Conservation (phyloP, 2,113 vertebrate genomes). For the Neogobius melanostomus region DNA sequence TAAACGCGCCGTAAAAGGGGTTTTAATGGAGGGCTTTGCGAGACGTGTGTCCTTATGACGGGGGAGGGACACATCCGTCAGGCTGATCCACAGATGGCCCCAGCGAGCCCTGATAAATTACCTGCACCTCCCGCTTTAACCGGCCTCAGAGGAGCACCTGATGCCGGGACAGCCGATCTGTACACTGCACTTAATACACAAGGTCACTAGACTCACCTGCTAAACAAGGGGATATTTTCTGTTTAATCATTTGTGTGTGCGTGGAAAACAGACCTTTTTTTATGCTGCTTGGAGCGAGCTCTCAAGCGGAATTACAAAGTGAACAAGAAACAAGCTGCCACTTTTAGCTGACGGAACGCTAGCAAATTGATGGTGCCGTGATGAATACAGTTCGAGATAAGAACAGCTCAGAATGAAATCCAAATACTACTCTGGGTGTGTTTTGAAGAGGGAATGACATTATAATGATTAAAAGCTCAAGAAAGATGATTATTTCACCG, state of each 20-base stretch:
- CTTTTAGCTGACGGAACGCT: too few relatives aligned
- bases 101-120: conserved; percentile 76
- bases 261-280: too few relatives aligned
- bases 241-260: neutral
- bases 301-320: too few relatives aligned
- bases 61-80: conserved; percentile 82
- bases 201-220: neutral
- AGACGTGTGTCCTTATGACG: conserved; percentile 81
- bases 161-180: conserved; percentile 56
- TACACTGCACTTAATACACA: conserved; percentile 28
- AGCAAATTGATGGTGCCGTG: too few relatives aligned
- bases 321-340: too few relatives aligned
- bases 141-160: conserved; percentile 45
- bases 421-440: too few relatives aligned
- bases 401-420: too few relatives aligned
- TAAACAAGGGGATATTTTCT: neutral
- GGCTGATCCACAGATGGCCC: conserved; percentile 78
- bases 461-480: too few relatives aligned
- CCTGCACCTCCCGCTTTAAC: conserved; percentile 69
- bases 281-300: too few relatives aligned
- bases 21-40: conserved; percentile 77
- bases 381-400: too few relatives aligned
- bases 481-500: too few relatives aligned
- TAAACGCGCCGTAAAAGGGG: conserved; percentile 72
- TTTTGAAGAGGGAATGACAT: too few relatives aligned